Evolutionary conservation across 2,888 invertebrate species (phyloP), one percentile per base, ranked within the genome.

Genomic region (Sceliomorpha sp.): DNA sequence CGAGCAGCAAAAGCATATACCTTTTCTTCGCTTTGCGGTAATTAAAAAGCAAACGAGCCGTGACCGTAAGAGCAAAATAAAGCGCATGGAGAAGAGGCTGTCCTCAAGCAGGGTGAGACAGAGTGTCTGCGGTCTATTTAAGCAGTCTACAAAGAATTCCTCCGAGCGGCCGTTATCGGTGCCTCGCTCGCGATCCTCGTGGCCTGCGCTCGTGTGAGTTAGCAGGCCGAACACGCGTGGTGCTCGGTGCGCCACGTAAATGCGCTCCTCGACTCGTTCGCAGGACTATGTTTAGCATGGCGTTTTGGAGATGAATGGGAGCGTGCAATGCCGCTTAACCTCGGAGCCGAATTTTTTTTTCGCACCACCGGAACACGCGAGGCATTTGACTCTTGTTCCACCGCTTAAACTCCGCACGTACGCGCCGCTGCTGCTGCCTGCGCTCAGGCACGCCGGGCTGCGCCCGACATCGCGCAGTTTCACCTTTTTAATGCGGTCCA

Each of bases 301-400:
- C 75, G 73, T 79, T 80, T 78, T 73, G 53, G 79, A 82, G 82
- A 82, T 82, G 82, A 82, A 82, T 81, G 81, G 77, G 70, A 68
- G 63, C 67, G 45, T 60, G 62, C 53, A 40, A 20, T 66, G 59
- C 50, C 68, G 72, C 62, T 67, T 64, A 70, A 70, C 72, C 68
- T 62, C 70, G 29, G 55, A 48, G 51, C 55, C 58, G 47, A 50
- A 70, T 75, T 78, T 78, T 79, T 20, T 70, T 73, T 68, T 72
- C 74, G 58, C 69, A 53, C 53, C 72, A 67, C 20, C 56, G 60
- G 60, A 67, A 78, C 77, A 68, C 72, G 74, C 73, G 51, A 74
- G 70, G 72, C 70, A 73, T 77, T 78, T 76, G 48, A 59, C 75
- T 71, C 50, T 48, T 48, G 60, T 62, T 50, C 37, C 9, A 26